phyloP scores from a whole-genome alignment of 2,113 vertebrate genomes.

The Thalassarche chlororhynchos region DNA sequence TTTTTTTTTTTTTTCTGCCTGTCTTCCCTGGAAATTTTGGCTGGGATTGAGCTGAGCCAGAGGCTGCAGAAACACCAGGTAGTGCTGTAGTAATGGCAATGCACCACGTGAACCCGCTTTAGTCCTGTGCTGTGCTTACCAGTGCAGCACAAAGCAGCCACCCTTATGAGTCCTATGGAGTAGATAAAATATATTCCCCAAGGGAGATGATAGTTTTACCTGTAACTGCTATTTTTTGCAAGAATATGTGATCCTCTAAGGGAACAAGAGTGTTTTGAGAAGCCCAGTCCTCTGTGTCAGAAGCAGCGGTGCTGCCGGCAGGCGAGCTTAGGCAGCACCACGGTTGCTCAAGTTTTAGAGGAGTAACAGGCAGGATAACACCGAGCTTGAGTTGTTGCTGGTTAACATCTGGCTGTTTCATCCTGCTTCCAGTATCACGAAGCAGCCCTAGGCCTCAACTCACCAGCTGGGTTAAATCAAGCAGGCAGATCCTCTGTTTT shows the following conservation, averaged over 20 bases:
- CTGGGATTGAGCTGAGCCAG: background rate
- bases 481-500: conserved; percentile 2
- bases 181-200: background rate
- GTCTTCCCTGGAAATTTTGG: background rate
- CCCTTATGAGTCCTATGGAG: background rate
- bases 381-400: background rate
- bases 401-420: background rate
- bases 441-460: background rate
- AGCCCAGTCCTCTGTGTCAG: background rate
- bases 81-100: background rate
- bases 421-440: background rate
- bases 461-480: background rate
- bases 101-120: background rate
- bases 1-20: background rate
- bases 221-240: background rate
- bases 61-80: background rate
- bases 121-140: background rate
- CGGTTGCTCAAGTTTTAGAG: background rate
- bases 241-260: background rate
- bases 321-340: background rate
- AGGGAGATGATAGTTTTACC: background rate
- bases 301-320: background rate
- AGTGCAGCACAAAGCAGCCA: background rate
- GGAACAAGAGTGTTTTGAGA: background rate
- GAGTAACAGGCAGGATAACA: background rate